Evolutionary conservation across 2,888 invertebrate species (phyloP).

Genomic region (Brachylomia viminalis): DNA sequence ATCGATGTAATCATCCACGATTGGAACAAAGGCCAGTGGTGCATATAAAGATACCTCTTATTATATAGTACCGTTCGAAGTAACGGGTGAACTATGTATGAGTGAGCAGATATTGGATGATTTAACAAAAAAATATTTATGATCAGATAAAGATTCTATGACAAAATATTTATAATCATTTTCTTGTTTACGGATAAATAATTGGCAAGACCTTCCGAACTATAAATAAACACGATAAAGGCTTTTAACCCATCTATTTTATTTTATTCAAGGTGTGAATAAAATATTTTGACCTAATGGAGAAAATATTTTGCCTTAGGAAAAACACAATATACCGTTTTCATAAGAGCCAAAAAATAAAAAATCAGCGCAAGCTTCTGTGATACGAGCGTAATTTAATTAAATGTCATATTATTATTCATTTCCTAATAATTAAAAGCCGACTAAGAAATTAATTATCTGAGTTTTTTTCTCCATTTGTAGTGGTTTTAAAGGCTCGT

Average conservation of each 20-base stretch:
- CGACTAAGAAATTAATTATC: neutral
- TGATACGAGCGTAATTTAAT: conserved; percentile 45
- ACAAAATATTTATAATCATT: neutral
- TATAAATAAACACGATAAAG: neutral
- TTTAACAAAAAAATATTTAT: neutral
- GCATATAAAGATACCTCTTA: conserved; percentile 17
- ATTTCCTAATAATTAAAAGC: conserved; percentile 16
- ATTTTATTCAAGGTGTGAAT: neutral
- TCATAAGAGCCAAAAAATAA: conserved; percentile 38
- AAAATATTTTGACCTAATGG: neutral
- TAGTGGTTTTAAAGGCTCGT: neutral
- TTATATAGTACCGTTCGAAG: neutral
- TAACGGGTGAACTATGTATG: neutral
- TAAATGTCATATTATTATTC: conserved; percentile 1
- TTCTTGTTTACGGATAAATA: neutral
- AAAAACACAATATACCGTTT: conserved; percentile 31
- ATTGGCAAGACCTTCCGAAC: neutral
- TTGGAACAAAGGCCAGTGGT: conserved; percentile 45
- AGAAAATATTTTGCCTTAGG: neutral
- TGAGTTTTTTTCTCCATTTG: neutral
- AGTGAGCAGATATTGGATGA: conserved; percentile 7
- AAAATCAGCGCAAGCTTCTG: conserved; percentile 35
- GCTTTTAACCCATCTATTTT: neutral
- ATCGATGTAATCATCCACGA: conserved; percentile 50
- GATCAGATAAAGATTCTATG: neutral